Evolutionary conservation across 2,888 invertebrate genomes (phyloP).

Genomic region (Eupithecia vulgata): DNA sequence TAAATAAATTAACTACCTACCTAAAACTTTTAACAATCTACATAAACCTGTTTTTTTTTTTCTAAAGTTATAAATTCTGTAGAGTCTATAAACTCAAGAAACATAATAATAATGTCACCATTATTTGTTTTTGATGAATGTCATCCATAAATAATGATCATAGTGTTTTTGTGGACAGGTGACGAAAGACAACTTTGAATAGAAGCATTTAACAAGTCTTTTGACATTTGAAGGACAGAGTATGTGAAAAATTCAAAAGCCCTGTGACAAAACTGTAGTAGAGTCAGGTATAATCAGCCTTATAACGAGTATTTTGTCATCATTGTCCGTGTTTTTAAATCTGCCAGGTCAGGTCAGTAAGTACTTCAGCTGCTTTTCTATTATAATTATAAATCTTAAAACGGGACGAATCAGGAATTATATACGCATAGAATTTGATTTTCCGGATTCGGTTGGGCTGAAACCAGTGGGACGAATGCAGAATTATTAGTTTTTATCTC

Average conservation of each 20-base stretch:
- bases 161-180: conserved; percentile 40
- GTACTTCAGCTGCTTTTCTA: no score
- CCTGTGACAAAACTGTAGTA: neutral
- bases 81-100: neutral
- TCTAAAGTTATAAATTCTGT: neutral
- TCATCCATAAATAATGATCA: conserved; percentile 43
- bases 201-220: conserved; percentile 36
- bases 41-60: neutral
- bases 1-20: no score
- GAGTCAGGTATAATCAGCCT: neutral
- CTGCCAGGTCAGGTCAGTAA: neutral
- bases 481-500: no score
- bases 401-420: no score
- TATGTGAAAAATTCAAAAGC: neutral
- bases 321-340: neutral
- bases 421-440: no score
- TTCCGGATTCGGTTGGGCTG: no score
- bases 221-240: conserved; percentile 39
- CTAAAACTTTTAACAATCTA: no score
- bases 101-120: conserved; percentile 16
- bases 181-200: conserved; percentile 44
- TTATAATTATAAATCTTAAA: no score
- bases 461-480: no score
- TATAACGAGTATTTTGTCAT: neutral
- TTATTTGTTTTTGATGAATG: conserved; percentile 43